Evolutionary conservation across 2,113 vertebrate species (phyloP), one percentile per base, ranked within the genome.

Genomic region (Clupea harengus): DNA sequence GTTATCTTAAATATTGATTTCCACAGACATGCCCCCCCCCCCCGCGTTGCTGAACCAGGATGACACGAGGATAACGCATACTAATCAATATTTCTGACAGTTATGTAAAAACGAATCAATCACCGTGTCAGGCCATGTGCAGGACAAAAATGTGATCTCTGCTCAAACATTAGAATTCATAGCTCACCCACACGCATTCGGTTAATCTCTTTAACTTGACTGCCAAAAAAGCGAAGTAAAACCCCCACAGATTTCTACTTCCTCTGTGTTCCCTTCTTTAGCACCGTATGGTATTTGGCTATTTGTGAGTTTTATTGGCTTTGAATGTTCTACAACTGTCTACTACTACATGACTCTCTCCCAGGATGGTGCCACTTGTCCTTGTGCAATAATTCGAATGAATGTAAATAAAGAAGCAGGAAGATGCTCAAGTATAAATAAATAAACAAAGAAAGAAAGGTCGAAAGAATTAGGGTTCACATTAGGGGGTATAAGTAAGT

Each of bases 71-170:
- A 78, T 17, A 78, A 78, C 4, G 28, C 25, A 78, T 18, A 32
- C 60, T 13, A 20, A 83, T 60, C 49, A 45, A 75, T 72, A 49
- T 46, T 84, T 45, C 83, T 47, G 60, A 25, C n/a, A 45, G 83
- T 84, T 75, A 84, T 72, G 72, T 84, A 84, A 84, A 84, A 45
- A 84, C 20, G 11, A 28, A 84, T 84, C 83, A 84, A 28, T 84
- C 57, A 39, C 1, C 39, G 17, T 10, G 7, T 39, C 28, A 4
- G 72, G 72, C 72, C 28, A 39, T 78, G 28, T 39, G 72, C 72
- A 44, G 32, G 28, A 78, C 72, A 4, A 78, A 78, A 78, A 39
- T 39, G 25, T 39, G 72, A 78, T 78, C 28, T 5, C 72, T 39
- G 13, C 72, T 44, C 11, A 9, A 78, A 78, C 72, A 78, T 78